Evolutionary conservation across 2,888 invertebrate species (phyloP), one percentile per base, ranked within the genome.

Genomic region (Chrysina gloriosa): DNA sequence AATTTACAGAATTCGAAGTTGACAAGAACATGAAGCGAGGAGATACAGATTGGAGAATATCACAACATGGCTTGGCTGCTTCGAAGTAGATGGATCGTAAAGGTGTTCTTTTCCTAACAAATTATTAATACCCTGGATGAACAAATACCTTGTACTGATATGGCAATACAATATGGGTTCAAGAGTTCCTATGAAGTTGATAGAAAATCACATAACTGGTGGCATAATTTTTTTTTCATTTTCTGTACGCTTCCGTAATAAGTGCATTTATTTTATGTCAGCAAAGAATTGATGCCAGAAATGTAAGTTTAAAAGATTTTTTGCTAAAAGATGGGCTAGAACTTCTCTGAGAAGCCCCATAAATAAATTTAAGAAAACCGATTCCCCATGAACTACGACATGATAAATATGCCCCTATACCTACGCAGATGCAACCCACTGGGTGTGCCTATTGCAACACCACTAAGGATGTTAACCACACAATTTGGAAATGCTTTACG

Each of bases 121-220:
- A 58, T 23, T 21, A 19, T 16, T 21, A 58, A 5, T n/a, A 39
- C 27, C 58, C 58, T 9, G 9, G 6, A n/a, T 14, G 16, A 14
- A 42, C 5, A 42, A 14, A 11, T 42, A 5, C 1, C 42, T 11
- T 42, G 14, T 14, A 2, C 16, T 42, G 14, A 14, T 42, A 14
- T 5, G 14, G 14, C 1, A 42, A 6, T 42, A 42, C 11, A 42
- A 42, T 11, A 1, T 14, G 14, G n/a, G 42, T 1, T 42, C 5
- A 14, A 45, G 21, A 45, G 14, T 19, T 21, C 7, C 16, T 68
- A 71, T 31, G 50, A 61, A 56, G 31, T 71, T 14, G 34, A 71
- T 36, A 25, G 70, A 27, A 70, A 68, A 48, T 66, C 66, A 3
- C 58, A 58, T 9, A 71, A 70, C 39, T 71, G 68, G 71, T 70